Evolutionary conservation across 1,140 invertebrate species (phyloP), one percentile per base, ranked within the genome.

Genomic region (Tachypleus tridentatus): DNA sequence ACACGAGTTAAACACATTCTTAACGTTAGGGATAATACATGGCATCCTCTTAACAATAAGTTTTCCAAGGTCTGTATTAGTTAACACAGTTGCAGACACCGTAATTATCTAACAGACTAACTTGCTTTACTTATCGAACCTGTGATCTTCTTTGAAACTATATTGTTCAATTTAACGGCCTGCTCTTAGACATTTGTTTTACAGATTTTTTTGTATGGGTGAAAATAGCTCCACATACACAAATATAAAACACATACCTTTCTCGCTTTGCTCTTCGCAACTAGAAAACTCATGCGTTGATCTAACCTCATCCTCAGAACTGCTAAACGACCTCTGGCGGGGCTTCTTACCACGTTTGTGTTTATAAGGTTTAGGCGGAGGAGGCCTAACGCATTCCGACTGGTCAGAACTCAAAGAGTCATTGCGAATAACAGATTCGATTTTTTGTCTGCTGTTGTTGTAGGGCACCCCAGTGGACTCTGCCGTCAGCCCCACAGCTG

Each of bases 221-320:
- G 29, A 1, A 29, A 29, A 29, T 29, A 29, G 29, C 29, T 29
- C 29, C 0, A 29, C 29, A 29, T 29, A 29, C 2, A 29, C 29
- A 29, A 2, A 29, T 29, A 29, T 29, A 29, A 29, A 53, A 59
- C 51, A 65, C 69, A 74, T 71, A 80, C 80, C 79, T 78, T 81
- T 81, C 72, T 81, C 79, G 66, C 78, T 81, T 64, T 79, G 77
- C 70, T 85, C 85, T 67, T 86, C 84, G 68, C 83, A 83, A 69
- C 82, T 84, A 47, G 84, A 84, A 75, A 89, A 93, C 70, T 96
- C 92, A 3, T 91, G 89, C 3, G 91, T 93, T 67, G 87, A 90
- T 71, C 89, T 82, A 10, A 93, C 82, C 74, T 98, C 95, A 73
- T 98, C 95, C 73, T 96, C 93, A 8, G 93, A 96, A 73, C 91